phyloP scores from a whole-genome alignment of 2,888 invertebrate species.

The Machimus atricapillus region DNA sequence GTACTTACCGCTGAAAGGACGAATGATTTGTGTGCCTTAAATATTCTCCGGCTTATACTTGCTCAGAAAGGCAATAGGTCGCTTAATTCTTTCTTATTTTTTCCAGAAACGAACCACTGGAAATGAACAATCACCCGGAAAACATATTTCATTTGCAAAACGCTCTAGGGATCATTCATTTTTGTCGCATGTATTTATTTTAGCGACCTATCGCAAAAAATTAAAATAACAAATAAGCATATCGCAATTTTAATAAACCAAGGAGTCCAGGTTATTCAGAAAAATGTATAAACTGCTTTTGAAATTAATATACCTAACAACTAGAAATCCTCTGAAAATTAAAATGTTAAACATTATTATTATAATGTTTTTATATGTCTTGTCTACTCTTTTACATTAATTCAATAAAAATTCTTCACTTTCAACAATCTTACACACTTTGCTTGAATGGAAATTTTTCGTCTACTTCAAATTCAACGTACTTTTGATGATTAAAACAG shows the following conservation, averaged over 20 bases:
- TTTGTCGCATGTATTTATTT: background rate
- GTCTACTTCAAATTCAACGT: background rate
- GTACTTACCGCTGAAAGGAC: background rate
- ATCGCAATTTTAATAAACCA: background rate
- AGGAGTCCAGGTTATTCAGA: no score
- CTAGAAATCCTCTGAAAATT: no score
- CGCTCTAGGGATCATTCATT: background rate
- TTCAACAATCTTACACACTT: background rate
- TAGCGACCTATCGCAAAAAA: background rate
- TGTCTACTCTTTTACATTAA: no score
- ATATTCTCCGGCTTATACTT: background rate
- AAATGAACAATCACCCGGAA: background rate
- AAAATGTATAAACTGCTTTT: no score
- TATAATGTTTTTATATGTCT: no score
- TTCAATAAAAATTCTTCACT: background rate
- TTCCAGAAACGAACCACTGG: background rate
- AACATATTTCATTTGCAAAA: background rate
- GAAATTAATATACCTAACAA: no score
- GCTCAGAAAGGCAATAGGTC: background rate
- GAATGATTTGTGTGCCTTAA: constrained; percentile 15
- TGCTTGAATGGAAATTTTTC: background rate
- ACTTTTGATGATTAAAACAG: background rate
- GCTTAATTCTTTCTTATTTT: background rate
- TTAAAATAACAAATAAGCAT: background rate
- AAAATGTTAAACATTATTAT: no score